A percentile compares a stretch with the other conserved stretches of the same genome.
Conservation (phyloP, 1,140 invertebrate genomes). For the Drosophila bipectinata region DNA sequence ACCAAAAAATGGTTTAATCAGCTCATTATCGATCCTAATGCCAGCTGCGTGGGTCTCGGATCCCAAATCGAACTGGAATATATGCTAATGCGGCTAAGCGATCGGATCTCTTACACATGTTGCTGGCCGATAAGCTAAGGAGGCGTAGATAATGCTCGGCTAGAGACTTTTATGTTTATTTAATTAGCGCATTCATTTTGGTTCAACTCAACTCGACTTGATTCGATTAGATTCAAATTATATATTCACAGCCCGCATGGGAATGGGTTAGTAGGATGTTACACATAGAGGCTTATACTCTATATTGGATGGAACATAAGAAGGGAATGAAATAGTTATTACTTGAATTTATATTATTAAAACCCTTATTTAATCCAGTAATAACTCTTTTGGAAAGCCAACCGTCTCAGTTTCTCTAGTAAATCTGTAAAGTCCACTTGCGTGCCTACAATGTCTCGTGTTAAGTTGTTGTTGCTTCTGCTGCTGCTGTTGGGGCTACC, state of each 20-base stretch:
- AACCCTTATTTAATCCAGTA: not conserved
- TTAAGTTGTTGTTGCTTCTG: constrained; percentile 66
- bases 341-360: constrained; percentile 2
- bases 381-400: not conserved
- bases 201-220: constrained; percentile 15
- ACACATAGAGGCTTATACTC: constrained; percentile 4
- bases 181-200: constrained; percentile 72
- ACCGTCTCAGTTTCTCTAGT: not conserved
- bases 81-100: constrained; percentile 57
- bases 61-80: constrained; percentile 9
- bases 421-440: constrained; percentile 21
- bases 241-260: constrained; percentile 49
- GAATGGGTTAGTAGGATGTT: constrained; percentile 33
- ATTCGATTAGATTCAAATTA: constrained; percentile 45
- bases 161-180: constrained; percentile 71
- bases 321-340: not conserved
- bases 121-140: constrained; percentile 70
- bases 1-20: constrained; percentile 37
- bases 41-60: constrained; percentile 55
- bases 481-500: constrained; percentile 68
- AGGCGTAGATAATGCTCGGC: constrained; percentile 72
- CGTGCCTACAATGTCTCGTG: constrained; percentile 56
- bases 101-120: constrained; percentile 64
- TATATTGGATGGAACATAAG: constrained; percentile 15
- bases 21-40: constrained; percentile 65